phyloP scores from a whole-genome alignment of 2,113 vertebrate genomes.

The Odocoileus hemionus region DNA sequence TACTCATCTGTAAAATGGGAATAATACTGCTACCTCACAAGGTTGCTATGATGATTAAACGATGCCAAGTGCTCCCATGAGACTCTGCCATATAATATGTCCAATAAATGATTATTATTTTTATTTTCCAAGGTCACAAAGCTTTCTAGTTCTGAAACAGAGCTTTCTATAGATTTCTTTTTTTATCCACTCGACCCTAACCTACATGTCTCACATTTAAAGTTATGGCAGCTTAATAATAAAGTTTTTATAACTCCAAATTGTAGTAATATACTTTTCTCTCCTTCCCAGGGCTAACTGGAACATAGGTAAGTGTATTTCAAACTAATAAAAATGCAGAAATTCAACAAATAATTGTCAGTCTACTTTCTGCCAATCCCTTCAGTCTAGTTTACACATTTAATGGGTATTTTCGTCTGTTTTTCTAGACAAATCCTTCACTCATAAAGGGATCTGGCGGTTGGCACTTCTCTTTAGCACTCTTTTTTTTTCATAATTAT shows the following conservation, averaged over 20 bases:
- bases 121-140: not conserved
- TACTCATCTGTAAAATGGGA: not conserved
- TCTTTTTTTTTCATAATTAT: slow-evolving; percentile 18
- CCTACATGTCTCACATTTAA: not conserved
- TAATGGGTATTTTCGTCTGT: slow-evolving; percentile 29
- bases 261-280: not conserved
- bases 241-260: not conserved
- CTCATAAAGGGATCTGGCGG: not conserved
- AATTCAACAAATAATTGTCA: not conserved
- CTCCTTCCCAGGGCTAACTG: not conserved
- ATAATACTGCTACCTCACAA: not conserved
- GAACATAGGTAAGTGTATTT: slow-evolving; percentile 3
- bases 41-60: not conserved
- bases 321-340: slow-evolving; percentile 33
- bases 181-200: not conserved
- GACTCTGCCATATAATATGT: not conserved
- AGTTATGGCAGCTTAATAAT: not conserved
- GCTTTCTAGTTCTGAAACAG: not conserved
- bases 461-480: not conserved
- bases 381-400: slow-evolving; percentile 7
- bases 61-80: not conserved
- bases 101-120: not conserved
- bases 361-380: not conserved
- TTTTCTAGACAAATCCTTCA: slow-evolving; percentile 21
- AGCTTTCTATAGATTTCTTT: not conserved